Conservation (phyloP, 1,140 invertebrate genomes). For the Drosophila nebulosa region DNA sequence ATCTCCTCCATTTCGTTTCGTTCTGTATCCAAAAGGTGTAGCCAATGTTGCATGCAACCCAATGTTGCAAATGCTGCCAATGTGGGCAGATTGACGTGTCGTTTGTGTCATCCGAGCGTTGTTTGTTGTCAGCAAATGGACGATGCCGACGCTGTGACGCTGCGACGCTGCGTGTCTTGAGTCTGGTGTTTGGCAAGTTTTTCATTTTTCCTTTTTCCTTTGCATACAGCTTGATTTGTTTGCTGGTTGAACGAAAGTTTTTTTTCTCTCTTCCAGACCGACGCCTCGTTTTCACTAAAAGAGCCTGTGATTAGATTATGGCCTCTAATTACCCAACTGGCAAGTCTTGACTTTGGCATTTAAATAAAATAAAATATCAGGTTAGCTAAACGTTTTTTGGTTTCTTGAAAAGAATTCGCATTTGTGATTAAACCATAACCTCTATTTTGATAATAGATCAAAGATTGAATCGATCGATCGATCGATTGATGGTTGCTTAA, state of each 20-base stretch:
- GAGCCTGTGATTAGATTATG: slow-evolving; percentile 62
- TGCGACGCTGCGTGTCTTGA: slow-evolving; percentile 29
- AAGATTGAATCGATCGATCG: background rate
- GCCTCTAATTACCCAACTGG: slow-evolving; percentile 55
- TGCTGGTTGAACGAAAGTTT: slow-evolving; percentile 67
- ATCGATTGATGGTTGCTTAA: background rate
- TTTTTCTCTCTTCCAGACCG: slow-evolving; percentile 26
- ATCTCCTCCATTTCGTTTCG: background rate
- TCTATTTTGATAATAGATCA: too few relatives aligned
- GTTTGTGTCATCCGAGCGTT: slow-evolving; percentile 45
- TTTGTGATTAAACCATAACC: background rate
- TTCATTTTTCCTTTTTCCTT: slow-evolving; percentile 32
- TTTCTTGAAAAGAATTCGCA: too few relatives aligned
- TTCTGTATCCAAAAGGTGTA: background rate
- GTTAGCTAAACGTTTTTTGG: too few relatives aligned
- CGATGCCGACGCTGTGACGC: slow-evolving; percentile 18
- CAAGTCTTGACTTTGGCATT: background rate
- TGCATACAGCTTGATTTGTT: slow-evolving; percentile 53
- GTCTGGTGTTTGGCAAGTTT: slow-evolving; percentile 28
- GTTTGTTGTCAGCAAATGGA: slow-evolving; percentile 43
- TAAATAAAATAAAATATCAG: background rate
- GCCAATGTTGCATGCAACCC: slow-evolving; percentile 56
- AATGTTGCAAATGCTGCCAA: slow-evolving; percentile 32
- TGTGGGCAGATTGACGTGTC: slow-evolving; percentile 52
- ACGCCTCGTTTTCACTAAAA: slow-evolving; percentile 68